Evolutionary conservation across 1,140 invertebrate genomes (phyloP).

Genomic region (Camponotus floridanus): DNA sequence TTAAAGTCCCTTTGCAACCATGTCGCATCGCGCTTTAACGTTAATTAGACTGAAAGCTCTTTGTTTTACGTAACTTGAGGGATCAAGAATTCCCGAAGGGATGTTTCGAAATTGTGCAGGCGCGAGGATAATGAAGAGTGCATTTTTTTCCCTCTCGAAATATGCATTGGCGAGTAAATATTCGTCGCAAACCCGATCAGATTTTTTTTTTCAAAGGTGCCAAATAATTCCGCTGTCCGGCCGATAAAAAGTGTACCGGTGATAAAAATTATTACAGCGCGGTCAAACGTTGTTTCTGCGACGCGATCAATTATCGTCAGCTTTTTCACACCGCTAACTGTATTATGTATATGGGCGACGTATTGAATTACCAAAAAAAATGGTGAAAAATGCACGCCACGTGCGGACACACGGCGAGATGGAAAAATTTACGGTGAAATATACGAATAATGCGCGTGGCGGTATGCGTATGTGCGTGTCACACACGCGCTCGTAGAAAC

Average conservation of each 20-base stretch:
- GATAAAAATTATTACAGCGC: conserved; percentile 61
- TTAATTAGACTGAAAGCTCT: conserved; percentile 45
- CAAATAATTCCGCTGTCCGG: conserved; percentile 49
- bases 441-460: conserved; percentile 36
- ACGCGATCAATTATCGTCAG: conserved; percentile 63
- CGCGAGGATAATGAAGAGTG: conserved; percentile 35
- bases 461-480: neutral
- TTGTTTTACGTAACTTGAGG: conserved; percentile 40
- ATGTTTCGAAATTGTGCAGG: conserved; percentile 41
- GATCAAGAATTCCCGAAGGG: conserved; percentile 33
- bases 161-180: conserved; percentile 45
- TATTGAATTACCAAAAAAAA: conserved; percentile 63
- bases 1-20: neutral
- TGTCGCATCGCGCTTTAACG: conserved; percentile 23
- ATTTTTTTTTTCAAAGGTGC: conserved; percentile 37
- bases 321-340: conserved; percentile 58
- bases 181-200: conserved; percentile 18
- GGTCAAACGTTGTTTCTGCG: conserved; percentile 61
- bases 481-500: neutral
- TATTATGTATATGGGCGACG: conserved; percentile 59
- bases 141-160: conserved; percentile 6
- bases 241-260: conserved; percentile 50
- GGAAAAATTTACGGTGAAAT: conserved; percentile 59
- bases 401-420: conserved; percentile 40
- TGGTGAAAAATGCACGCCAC: conserved; percentile 59